These are phyloP conservation scores for Clivina fossor DNA, from an alignment of 2,888 invertebrate species.

Conservation along the genomic window DNA sequence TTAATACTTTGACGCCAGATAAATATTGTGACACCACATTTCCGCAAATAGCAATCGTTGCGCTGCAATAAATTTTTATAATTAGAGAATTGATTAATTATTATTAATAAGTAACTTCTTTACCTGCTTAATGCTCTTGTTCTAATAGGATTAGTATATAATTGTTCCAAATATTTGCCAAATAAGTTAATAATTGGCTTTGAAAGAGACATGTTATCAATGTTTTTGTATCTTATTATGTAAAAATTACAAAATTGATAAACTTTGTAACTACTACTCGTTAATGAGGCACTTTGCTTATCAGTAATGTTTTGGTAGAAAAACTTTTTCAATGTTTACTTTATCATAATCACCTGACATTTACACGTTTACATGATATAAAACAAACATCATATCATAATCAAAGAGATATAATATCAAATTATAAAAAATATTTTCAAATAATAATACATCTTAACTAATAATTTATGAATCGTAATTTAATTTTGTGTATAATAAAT, in stretches of 20 bases:
- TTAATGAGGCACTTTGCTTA: constrained; percentile 6
- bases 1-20: constrained; percentile 63
- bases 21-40: constrained; percentile 74
- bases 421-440: too few species aligned
- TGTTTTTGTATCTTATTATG: constrained; percentile 1
- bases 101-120: constrained; percentile 37
- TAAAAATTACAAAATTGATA: not conserved
- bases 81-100: constrained; percentile 21
- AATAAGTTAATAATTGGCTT: constrained; percentile 71
- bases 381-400: too few species aligned
- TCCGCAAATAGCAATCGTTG: constrained; percentile 69
- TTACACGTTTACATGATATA: not conserved
- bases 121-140: constrained; percentile 82
- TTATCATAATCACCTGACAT: not conserved
- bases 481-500: too few species aligned
- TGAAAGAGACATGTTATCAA: constrained; percentile 64
- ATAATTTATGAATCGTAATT: too few species aligned
- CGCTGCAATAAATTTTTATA: constrained; percentile 57
- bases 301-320: not conserved
- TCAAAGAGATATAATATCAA: too few species aligned
- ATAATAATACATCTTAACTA: too few species aligned
- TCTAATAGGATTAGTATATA: constrained; percentile 73
- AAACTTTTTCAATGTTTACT: not conserved
- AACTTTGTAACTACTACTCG: too few species aligned
- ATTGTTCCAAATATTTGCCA: constrained; percentile 71